Percentiles rank a stretch among this genome's conserved stretches.
phyloP scores from a whole-genome alignment of 2,888 invertebrate genomes.

The Cheilosia soror region DNA sequence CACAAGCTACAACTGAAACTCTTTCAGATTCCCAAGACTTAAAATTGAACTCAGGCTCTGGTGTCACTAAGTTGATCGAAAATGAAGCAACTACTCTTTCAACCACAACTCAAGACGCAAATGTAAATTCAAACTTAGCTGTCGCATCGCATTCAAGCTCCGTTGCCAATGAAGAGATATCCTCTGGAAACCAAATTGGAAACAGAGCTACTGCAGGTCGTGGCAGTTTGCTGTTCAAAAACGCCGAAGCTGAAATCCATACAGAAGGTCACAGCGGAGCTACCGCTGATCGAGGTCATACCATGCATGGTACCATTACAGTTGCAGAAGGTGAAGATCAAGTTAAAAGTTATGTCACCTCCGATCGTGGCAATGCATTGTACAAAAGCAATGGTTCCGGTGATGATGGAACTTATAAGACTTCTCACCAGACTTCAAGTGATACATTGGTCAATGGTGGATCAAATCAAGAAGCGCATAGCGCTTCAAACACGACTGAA shows the following conservation, averaged over 20 bases:
- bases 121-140: not conserved
- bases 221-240: not conserved
- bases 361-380: not conserved
- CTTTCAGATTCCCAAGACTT: not conserved
- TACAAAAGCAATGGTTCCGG: not conserved
- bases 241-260: not conserved
- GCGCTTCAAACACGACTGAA: not conserved
- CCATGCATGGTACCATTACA: constrained; percentile 2
- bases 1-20: not conserved
- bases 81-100: not conserved
- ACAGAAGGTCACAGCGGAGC: not conserved
- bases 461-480: not conserved
- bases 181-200: too few species aligned
- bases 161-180: too few species aligned
- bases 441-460: not conserved
- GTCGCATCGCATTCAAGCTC: not conserved
- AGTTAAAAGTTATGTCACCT: not conserved
- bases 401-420: not conserved
- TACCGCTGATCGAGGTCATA: constrained; percentile 13
- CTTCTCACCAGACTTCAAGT: not conserved
- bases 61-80: not conserved
- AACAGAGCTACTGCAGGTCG: constrained; percentile 1
- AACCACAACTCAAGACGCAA: not conserved
- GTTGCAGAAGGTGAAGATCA: constrained; percentile 11
- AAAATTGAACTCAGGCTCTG: not conserved